Conservation (phyloP, 2,113 vertebrate genomes). For the Petaurus breviceps region DNA sequence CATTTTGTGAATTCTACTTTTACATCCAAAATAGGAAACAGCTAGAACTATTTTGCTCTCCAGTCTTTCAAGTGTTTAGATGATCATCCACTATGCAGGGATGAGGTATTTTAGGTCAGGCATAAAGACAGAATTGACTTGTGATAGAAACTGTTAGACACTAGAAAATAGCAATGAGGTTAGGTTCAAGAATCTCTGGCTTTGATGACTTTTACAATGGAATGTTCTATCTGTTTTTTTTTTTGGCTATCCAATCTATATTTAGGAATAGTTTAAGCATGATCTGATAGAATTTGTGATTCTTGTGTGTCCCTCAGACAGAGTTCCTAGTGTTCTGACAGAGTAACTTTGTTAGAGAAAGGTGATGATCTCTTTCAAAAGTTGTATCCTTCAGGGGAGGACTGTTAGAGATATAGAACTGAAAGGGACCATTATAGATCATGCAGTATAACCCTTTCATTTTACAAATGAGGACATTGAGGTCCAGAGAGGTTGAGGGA, state of each 20-base stretch:
- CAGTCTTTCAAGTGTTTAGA: neutral
- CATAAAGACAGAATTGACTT: constrained; percentile 31
- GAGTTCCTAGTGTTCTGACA: neutral
- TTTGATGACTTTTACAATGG: constrained; percentile 46
- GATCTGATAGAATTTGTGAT: neutral
- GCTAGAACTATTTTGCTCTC: neutral
- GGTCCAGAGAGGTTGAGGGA: neutral
- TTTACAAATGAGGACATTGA: neutral
- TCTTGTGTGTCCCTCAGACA: neutral
- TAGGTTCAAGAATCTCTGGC: constrained; percentile 22
- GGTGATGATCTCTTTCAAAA: neutral
- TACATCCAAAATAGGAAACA: neutral
- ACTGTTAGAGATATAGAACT: neutral
- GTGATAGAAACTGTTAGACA: neutral
- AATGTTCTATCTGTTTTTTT: constrained; percentile 22
- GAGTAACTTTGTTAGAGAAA: neutral
- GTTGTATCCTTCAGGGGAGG: neutral
- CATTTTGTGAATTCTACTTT: constrained; percentile 13
- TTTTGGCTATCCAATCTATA: neutral
- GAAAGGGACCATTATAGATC: neutral
- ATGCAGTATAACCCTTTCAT: neutral
- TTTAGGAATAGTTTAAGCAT: neutral
- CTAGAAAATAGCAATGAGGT: neutral
- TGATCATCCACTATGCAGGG: neutral
- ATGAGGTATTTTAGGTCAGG: neutral